These are phyloP conservation scores for Myiopsitta monachus DNA, from an alignment of 2,113 vertebrate genomes.

Conservation along the genomic window DNA sequence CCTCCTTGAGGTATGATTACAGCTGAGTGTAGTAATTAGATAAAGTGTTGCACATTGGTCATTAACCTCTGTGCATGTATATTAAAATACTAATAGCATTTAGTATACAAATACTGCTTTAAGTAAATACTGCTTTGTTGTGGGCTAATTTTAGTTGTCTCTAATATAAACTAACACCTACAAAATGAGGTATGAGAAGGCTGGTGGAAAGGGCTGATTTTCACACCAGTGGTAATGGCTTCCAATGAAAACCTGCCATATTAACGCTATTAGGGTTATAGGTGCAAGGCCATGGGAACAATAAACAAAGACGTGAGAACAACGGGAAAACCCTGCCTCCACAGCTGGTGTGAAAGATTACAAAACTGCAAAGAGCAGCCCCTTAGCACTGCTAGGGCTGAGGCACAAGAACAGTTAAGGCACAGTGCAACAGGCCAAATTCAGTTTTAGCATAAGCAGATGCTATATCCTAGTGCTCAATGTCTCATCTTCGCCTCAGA, in stretches of 20 bases:
- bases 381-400: not conserved
- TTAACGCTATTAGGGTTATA: not conserved
- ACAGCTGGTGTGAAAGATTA: not conserved
- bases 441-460: not conserved
- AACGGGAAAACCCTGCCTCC: not conserved
- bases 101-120: not conserved
- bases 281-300: not conserved
- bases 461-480: accelerated
- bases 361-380: not conserved
- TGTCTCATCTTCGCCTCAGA: not conserved
- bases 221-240: not conserved
- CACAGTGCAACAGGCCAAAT: not conserved
- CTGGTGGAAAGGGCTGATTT: not conserved
- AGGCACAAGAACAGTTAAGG: not conserved
- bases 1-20: not conserved
- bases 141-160: not conserved
- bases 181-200: not conserved
- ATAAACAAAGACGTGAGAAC: not conserved
- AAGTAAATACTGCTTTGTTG: not conserved
- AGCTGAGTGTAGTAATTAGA: not conserved
- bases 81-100: not conserved
- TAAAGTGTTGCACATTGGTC: not conserved
- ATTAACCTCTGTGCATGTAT: not conserved
- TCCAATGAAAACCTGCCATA: not conserved
- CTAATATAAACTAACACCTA: not conserved